These are phyloP conservation scores for Penaeus japonicus DNA, from an alignment of 1,140 invertebrate species.

Conservation along the genomic window DNA sequence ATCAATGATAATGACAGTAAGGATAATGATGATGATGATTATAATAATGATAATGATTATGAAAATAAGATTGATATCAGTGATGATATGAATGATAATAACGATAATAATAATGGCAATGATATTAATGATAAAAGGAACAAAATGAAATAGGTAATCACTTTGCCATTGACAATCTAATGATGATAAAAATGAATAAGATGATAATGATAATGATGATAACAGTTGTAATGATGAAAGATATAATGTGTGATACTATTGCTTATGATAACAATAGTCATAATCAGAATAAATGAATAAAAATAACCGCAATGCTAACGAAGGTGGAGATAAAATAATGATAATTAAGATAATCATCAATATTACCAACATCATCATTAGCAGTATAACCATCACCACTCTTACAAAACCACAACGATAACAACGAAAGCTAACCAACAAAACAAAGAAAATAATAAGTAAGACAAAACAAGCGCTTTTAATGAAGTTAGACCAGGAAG, in stretches of 20 bases:
- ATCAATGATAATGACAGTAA: neutral
- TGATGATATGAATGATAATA: neutral
- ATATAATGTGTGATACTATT: too few species aligned
- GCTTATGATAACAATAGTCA: too few species aligned
- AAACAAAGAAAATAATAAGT: too few species aligned
- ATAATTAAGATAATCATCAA: neutral
- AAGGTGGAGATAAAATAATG: neutral
- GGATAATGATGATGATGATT: neutral
- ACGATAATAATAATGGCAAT: neutral
- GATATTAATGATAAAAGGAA: neutral
- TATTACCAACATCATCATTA: too few species aligned
- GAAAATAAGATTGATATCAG: neutral
- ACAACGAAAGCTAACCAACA: too few species aligned
- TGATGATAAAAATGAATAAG: neutral
- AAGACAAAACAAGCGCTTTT: too few species aligned
- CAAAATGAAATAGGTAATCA: neutral
- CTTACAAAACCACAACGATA: too few species aligned
- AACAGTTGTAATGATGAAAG: too few species aligned
- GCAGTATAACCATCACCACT: too few species aligned
- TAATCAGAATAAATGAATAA: too few species aligned
- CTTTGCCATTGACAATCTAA: neutral
- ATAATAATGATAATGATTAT: neutral
- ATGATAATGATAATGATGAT: neutral
- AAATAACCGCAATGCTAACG: neutral
- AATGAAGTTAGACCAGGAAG: too few species aligned